Conservation (phyloP, 1,140 invertebrate genomes). For the Linepithema humile region DNA sequence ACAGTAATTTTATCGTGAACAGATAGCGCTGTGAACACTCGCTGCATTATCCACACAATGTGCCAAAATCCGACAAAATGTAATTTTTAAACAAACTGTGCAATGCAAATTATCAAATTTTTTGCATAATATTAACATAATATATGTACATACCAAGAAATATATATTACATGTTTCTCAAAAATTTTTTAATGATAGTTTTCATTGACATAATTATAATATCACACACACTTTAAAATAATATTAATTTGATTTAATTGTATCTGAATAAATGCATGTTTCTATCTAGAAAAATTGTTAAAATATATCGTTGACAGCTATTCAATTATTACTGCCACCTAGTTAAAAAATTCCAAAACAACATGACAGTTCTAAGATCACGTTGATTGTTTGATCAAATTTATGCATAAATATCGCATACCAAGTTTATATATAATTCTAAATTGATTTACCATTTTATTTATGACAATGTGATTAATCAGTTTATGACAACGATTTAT, state of each 20-base stretch:
- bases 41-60: not conserved
- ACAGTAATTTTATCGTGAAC: not conserved
- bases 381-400: not conserved
- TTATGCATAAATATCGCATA: not conserved
- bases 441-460: not conserved
- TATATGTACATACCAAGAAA: not conserved
- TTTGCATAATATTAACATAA: not conserved
- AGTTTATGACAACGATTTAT: not conserved
- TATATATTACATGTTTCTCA: no score
- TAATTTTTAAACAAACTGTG: no score
- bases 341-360: not conserved
- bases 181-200: no score
- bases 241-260: not conserved
- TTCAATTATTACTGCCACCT: not conserved
- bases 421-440: not conserved
- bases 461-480: not conserved
- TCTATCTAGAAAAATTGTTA: not conserved
- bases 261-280: not conserved
- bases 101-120: no score
- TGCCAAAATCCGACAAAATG: no score
- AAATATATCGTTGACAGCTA: not conserved
- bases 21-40: slow-evolving; percentile 21
- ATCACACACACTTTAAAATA: not conserved
- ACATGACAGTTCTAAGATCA: not conserved
- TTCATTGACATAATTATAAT: no score